Evolutionary conservation across 2,888 invertebrate genomes (phyloP), one percentile per base, ranked within the genome.

Genomic region (Lydus trimaculatus): DNA sequence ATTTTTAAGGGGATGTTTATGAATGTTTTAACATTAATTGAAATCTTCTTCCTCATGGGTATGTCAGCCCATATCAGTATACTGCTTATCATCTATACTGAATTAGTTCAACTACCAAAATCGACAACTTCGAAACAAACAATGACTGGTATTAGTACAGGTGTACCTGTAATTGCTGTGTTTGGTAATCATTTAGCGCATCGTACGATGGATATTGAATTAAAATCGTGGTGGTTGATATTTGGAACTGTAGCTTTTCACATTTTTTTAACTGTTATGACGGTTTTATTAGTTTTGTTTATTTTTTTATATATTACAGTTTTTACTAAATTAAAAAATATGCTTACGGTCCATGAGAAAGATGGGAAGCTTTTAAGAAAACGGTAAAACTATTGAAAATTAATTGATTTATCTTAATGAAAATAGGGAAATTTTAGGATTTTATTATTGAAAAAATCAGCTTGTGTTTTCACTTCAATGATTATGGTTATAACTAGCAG

Each of bases 51-150:
- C 79, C 88, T 92, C 80, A 85, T 91, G 15, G 91, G 90, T 0
- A 88, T 91, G 83, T 92, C 92, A 8, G 91, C 92, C 25, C 89
- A 92, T 72, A 88, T 92, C 70, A 92, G 92, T 52, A 91, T 91
- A 80, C 89, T 92, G 43, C 85, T 93, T 63, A 87, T 92, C 70
- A 87, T 92, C 72, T 92, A 92, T 76, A 90, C 92, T 0, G 92
- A 92, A 81, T 84, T 92, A 60, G 90, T 91, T 6, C 87, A 90
- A 58, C 83, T 89, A 63, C 86, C 87, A 2, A 86, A 85, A 74
- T 81, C 86, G 43, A 81, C 81, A 66, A 89, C 90, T 70, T 84
- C 88, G 75, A 89, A 89, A 58, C 89, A 89, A 56, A 91, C 91
- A 0, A 90, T 92, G 0, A 89, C 92, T 0, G 90, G 90, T 28